Percentiles rank a stretch among this genome's conserved stretches.
Conservation (phyloP, 2,888 invertebrate species). For the Rhagonycha lutea region DNA sequence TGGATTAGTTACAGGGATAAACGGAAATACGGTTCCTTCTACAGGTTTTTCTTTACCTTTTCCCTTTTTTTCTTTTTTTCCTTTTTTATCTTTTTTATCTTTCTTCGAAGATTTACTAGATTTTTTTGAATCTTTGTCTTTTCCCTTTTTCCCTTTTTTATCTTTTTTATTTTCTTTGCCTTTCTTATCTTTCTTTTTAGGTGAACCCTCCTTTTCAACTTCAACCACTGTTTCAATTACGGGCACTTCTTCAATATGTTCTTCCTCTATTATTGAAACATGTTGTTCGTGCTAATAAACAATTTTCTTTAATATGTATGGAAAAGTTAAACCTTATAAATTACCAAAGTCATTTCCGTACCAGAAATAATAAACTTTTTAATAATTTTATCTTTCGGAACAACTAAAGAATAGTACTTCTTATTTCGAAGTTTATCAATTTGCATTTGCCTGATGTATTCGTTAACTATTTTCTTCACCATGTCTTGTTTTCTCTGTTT, state of each 20-base stretch:
- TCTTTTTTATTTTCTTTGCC: constrained; percentile 13
- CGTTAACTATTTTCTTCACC: constrained; percentile 26
- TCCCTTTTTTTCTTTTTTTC: constrained; percentile 4
- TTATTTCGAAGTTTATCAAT: constrained; percentile 22
- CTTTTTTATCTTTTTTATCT: not conserved
- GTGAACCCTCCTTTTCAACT: not conserved
- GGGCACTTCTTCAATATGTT: constrained; percentile 4
- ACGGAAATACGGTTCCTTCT: constrained; percentile 19
- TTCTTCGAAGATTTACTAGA: not conserved
- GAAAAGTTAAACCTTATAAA: not conserved
- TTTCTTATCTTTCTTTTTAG: constrained; percentile 12
- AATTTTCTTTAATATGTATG: not conserved
- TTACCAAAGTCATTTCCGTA: constrained; percentile 18
- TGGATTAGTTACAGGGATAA: constrained; percentile 25
- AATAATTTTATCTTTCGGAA: constrained; percentile 13
- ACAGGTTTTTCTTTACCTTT: not conserved
- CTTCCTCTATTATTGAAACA: not conserved
- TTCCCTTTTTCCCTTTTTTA: constrained; percentile 19
- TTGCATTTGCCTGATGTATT: constrained; percentile 21
- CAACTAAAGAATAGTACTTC: constrained; percentile 26
- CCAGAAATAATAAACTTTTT: constrained; percentile 15
- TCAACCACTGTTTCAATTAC: not conserved
- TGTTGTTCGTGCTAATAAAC: not conserved
- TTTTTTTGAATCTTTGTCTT: constrained; percentile 1
- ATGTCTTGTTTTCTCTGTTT: constrained; percentile 20